Evolutionary conservation across 2,797 vertebrate species (phyloP), one percentile per base, ranked within the genome.

Genomic region (Natrix natrix): DNA sequence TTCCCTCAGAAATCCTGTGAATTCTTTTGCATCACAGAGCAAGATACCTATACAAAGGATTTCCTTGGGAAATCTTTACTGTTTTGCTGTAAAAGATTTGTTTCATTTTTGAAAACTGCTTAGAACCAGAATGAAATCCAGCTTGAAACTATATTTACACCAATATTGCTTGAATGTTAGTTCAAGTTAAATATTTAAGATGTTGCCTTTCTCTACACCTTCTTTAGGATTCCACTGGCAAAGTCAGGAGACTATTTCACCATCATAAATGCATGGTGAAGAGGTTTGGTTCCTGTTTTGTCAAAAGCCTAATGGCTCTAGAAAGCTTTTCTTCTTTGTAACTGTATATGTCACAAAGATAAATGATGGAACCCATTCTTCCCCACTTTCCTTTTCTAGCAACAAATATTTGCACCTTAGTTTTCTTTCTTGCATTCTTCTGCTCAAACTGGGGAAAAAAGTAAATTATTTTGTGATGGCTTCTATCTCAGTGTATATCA

Each of bases 1-100:
- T 93, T 92, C 83, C 88, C 90, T 5, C 69, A 5, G 32, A 7
- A 92, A 52, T 48, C 69, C 94, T 92, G 91, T 86, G 92, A 60
- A 22, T 43, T 95, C 28, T 43, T 12, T 56, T 86, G 52, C 90
- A 83, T 74, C 88, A 94, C 90, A 92, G 6, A 54, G 63, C 66
- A 94, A 95, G 55, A 20, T 55, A 56, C 14, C 91, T 92, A 22
- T 56, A 52, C 54, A 88, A 95, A 92, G 74, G 43, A 69, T 87
- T 91, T 57, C 66, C 91, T 93, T 26, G 8, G 78, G 24, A 0
- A 5, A 89, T 93, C 61, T 69, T 87, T 24, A 52, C 60, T 74
- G 89, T 54, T 93, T 93, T 87, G 28, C 54, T 87, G 92, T n/a
- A 86, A 52, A 94, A 92, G 66, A 7, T 54, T 52, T 59, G 63